phyloP scores from a whole-genome alignment of 1,140 invertebrate species.

The Temnothorax nylanderi region DNA sequence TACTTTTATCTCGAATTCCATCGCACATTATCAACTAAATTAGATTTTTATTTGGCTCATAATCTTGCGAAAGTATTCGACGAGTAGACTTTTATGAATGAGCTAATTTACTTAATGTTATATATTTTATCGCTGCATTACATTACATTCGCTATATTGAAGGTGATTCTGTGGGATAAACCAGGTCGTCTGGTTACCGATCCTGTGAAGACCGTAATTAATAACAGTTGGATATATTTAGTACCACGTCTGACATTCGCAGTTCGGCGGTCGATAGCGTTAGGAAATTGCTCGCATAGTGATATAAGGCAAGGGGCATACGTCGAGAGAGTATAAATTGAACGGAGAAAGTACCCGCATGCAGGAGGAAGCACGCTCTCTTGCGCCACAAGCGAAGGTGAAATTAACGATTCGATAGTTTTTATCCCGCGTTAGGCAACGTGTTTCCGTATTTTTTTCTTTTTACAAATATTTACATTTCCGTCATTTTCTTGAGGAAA shows the following conservation, averaged over 20 bases:
- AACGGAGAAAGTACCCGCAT: constrained; percentile 43
- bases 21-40: neutral
- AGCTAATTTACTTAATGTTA: constrained; percentile 3
- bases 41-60: neutral
- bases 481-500: neutral
- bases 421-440: constrained; percentile 14
- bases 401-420: constrained; percentile 50
- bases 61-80: neutral
- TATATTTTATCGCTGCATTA: neutral
- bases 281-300: constrained; percentile 65
- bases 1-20: neutral
- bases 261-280: constrained; percentile 46
- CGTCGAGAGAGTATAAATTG: constrained; percentile 68
- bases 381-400: constrained; percentile 33
- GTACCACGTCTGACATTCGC: constrained; percentile 52
- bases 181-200: constrained; percentile 32
- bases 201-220: constrained; percentile 43
- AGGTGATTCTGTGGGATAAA: constrained; percentile 34
- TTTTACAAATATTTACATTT: neutral
- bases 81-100: constrained; percentile 52
- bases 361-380: constrained; percentile 32
- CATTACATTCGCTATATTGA: neutral
- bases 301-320: constrained; percentile 52
- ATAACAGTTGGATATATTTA: constrained; percentile 54
- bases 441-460: constrained; percentile 16